A percentile compares a stretch with the other conserved stretches of the same genome.
phyloP scores from a whole-genome alignment of 2,113 vertebrate genomes.

The Crotalus horridus region DNA sequence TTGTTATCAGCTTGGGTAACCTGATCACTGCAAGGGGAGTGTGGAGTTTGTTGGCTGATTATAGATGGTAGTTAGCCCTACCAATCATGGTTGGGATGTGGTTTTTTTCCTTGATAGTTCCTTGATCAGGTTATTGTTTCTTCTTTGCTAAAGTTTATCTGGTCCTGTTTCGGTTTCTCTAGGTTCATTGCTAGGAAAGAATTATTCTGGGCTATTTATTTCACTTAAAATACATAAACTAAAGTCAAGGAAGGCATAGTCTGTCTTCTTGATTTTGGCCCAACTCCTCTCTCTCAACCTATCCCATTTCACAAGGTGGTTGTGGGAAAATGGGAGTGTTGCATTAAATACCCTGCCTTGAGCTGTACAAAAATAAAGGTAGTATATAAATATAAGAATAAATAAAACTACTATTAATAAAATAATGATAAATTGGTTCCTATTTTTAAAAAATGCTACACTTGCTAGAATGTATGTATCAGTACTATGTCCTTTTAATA shows the following conservation, averaged over 20 bases:
- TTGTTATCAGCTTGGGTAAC: neutral
- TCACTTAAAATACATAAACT: neutral
- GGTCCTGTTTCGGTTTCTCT: neutral
- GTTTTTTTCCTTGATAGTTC: neutral
- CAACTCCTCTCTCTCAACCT: neutral
- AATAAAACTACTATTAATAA: neutral
- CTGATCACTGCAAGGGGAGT: neutral
- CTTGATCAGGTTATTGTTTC: neutral
- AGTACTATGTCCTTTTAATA: neutral
- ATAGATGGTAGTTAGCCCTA: neutral
- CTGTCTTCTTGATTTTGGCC: neutral
- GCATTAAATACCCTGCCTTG: neutral
- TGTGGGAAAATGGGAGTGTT: neutral
- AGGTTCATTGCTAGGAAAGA: neutral
- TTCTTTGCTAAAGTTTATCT: neutral
- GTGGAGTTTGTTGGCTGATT: neutral
- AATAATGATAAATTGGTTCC: neutral
- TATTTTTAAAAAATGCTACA: neutral
- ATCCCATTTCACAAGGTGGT: neutral
- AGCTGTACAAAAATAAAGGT: neutral
- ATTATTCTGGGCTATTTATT: neutral
- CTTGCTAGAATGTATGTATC: neutral
- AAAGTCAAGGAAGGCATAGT: neutral
- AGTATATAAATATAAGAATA: neutral
- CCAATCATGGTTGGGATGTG: neutral